Percentiles rank a stretch among this genome's conserved stretches.
These are phyloP conservation scores for Microdon myrmicae DNA, from an alignment of 2,888 invertebrate genomes.

Conservation along the genomic window DNA sequence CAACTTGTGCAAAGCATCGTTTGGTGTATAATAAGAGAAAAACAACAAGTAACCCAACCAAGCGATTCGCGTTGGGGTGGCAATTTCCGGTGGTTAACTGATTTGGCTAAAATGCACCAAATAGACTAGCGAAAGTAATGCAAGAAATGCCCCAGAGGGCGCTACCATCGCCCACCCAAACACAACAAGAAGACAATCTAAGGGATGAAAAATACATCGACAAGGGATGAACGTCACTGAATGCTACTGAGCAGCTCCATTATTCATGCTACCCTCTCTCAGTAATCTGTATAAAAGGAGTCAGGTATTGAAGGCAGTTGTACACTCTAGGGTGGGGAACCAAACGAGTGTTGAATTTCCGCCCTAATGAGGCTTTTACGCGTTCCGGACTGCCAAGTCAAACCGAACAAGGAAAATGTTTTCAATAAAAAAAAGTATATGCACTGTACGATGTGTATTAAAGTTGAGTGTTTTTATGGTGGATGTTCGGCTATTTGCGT, in stretches of 20 bases:
- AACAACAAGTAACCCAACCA: conserved; percentile 21
- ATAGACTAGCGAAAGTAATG: too few relatives aligned
- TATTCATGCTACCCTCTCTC: too few relatives aligned
- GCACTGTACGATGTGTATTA: too few relatives aligned
- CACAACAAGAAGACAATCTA: too few relatives aligned
- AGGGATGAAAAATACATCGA: too few relatives aligned
- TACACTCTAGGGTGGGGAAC: conserved; percentile 22
- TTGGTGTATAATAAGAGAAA: neutral
- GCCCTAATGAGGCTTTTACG: conserved; percentile 51
- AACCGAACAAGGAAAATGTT: conserved; percentile 2
- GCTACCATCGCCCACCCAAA: too few relatives aligned
- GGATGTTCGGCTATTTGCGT: conserved; percentile 31
- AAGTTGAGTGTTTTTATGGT: conserved; percentile 24
- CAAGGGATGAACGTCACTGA: too few relatives aligned
- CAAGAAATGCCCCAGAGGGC: too few relatives aligned
- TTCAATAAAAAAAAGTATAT: conserved; percentile 1
- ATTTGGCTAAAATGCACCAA: conserved; percentile 23
- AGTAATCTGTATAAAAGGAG: too few relatives aligned
- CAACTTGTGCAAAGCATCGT: neutral
- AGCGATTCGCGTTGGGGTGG: conserved; percentile 22
- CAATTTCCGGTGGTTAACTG: conserved; percentile 46
- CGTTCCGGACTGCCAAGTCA: conserved; percentile 41
- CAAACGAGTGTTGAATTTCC: conserved; percentile 50
- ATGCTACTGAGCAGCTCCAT: too few relatives aligned
- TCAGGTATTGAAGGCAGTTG: conserved; percentile 38